phyloP scores from a whole-genome alignment of 2,113 vertebrate species.

The Phalacrocorax pelagicus region DNA sequence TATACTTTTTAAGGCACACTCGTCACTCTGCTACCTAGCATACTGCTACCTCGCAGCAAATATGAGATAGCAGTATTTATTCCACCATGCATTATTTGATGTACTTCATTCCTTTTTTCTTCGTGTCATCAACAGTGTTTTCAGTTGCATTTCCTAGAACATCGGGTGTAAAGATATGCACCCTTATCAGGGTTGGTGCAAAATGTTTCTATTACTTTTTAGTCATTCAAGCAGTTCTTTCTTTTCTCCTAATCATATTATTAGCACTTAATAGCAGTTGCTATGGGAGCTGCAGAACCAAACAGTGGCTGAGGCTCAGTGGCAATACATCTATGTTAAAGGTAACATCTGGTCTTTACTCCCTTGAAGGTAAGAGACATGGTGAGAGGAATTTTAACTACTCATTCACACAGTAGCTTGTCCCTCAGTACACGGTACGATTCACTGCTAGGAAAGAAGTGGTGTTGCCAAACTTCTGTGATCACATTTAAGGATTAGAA shows the following conservation, averaged over 20 bases:
- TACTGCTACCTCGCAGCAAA: not conserved
- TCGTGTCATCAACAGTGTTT: not conserved
- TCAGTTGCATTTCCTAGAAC: not conserved
- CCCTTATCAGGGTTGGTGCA: not conserved
- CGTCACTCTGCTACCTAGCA: not conserved
- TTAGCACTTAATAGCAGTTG: constrained; percentile 41
- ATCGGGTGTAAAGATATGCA: not conserved
- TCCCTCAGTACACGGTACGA: not conserved
- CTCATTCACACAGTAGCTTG: not conserved
- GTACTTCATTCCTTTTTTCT: not conserved
- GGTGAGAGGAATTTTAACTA: constrained; percentile 51
- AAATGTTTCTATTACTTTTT: not conserved
- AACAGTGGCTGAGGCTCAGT: not conserved
- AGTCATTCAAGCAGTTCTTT: not conserved
- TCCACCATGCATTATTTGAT: not conserved
- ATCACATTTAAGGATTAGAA: not conserved
- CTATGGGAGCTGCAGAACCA: constrained; percentile 30
- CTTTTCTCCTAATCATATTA: constrained; percentile 10
- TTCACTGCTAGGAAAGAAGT: not conserved
- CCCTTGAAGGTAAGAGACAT: constrained; percentile 12
- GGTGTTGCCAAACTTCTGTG: not conserved
- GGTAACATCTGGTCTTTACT: constrained; percentile 48
- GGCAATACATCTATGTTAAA: constrained; percentile 9
- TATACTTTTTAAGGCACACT: not conserved
- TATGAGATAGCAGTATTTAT: not conserved